phyloP scores from a whole-genome alignment of 2,888 invertebrate genomes.

The Phaonia tiefii region DNA sequence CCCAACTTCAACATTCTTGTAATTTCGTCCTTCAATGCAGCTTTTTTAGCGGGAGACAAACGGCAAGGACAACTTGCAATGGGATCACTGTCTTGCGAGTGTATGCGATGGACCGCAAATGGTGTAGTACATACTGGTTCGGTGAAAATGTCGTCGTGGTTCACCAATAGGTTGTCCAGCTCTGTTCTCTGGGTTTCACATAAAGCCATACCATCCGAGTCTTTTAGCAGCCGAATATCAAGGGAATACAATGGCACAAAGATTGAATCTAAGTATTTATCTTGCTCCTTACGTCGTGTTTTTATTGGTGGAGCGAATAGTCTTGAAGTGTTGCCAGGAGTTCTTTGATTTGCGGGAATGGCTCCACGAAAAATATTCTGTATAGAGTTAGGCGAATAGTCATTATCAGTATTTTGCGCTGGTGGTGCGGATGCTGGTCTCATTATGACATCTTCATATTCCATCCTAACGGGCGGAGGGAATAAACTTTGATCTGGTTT shows the following conservation, averaged over 20 bases:
- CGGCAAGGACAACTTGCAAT: conserved; percentile 75
- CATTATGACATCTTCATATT: too few relatives aligned
- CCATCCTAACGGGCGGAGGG: too few relatives aligned
- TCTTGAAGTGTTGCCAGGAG: too few relatives aligned
- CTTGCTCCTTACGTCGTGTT: too few relatives aligned
- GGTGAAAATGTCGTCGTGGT: conserved; percentile 35
- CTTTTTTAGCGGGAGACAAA: conserved; percentile 70
- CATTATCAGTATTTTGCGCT: too few relatives aligned
- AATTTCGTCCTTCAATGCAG: conserved; percentile 66
- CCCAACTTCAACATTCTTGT: conserved; percentile 72
- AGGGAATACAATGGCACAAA: conserved; percentile 34
- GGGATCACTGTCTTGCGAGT: conserved; percentile 72
- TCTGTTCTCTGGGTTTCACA: conserved; percentile 8
- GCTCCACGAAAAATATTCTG: too few relatives aligned
- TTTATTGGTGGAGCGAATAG: too few relatives aligned
- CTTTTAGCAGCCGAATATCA: conserved; percentile 26
- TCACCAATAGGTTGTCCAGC: conserved; percentile 28
- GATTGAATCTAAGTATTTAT: too few relatives aligned
- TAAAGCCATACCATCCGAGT: conserved; percentile 35
- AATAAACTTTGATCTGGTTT: too few relatives aligned
- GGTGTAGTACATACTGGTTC: conserved; percentile 31
- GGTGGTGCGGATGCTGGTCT: too few relatives aligned
- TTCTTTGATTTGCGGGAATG: too few relatives aligned
- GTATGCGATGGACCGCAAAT: conserved; percentile 69
- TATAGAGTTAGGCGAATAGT: too few relatives aligned